Conservation (phyloP, 2,797 vertebrate genomes). For the Phrynocephalus forsythii region DNA sequence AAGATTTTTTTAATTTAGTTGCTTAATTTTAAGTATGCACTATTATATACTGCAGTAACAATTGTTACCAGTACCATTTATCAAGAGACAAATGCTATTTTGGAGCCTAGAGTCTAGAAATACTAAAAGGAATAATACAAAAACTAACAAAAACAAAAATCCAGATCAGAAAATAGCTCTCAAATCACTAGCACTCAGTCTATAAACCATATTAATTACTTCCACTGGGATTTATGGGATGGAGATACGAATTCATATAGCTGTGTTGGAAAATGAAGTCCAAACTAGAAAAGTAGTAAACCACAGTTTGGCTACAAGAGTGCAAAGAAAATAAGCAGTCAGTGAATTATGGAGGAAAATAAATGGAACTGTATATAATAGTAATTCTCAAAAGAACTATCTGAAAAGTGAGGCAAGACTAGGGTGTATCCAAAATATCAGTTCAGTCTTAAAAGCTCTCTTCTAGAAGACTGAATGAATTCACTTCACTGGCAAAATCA, state of each 20-base stretch:
- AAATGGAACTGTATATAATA: constrained; percentile 24
- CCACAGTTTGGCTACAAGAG: constrained; percentile 17
- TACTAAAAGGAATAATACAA: too few species aligned
- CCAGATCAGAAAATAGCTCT: not conserved
- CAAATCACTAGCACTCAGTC: not conserved
- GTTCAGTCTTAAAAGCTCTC: too few species aligned
- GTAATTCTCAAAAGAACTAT: constrained; percentile 20
- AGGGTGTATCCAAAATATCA: too few species aligned
- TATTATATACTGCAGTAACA: not conserved
- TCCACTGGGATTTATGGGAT: not conserved
- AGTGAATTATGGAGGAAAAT: constrained; percentile 22
- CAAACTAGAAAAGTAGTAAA: constrained; percentile 28
- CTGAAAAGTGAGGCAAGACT: constrained; percentile 18
- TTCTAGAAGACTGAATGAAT: not conserved
- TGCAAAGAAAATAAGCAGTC: constrained; percentile 44
- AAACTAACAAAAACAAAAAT: not conserved
- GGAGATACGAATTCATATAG: constrained; percentile 51
- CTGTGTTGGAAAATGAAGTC: constrained; percentile 56
- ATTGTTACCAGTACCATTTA: too few species aligned
- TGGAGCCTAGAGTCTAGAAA: too few species aligned
- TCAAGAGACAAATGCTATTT: too few species aligned
- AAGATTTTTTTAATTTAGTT: not conserved
- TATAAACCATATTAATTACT: constrained; percentile 39
- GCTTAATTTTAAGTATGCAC: not conserved
- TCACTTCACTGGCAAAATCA: not conserved